Evolutionary conservation across 2,888 invertebrate species (phyloP).

Genomic region (Iphiclides podalirius): DNA sequence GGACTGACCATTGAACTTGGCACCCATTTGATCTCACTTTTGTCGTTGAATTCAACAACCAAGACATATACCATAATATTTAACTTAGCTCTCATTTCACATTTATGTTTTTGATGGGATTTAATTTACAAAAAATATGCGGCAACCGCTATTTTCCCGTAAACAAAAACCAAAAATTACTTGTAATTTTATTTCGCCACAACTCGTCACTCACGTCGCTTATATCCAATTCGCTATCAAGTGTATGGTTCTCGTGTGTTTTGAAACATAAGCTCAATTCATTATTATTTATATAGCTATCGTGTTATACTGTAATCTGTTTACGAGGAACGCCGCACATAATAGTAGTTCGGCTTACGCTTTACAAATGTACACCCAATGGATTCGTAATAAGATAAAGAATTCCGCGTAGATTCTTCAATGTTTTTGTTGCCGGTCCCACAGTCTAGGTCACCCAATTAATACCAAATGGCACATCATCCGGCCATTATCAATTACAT

Average conservation of each 20-base stretch:
- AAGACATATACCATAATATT: too few relatives aligned
- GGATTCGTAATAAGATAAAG: not conserved
- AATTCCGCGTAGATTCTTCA: too few relatives aligned
- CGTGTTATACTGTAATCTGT: not conserved
- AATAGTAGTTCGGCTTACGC: too few relatives aligned
- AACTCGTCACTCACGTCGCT: not conserved
- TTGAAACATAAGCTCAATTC: not conserved
- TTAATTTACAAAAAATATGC: too few relatives aligned
- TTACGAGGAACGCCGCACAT: not conserved
- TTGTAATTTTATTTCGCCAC: too few relatives aligned
- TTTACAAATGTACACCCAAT: not conserved
- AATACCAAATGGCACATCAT: slow-evolving; percentile 19
- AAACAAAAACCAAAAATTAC: too few relatives aligned
- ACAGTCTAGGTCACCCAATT: slow-evolving; percentile 25
- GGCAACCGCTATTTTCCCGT: too few relatives aligned
- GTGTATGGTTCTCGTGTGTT: not conserved
- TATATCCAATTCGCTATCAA: not conserved
- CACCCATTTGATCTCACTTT: too few relatives aligned
- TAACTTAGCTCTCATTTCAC: too few relatives aligned
- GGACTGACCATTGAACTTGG: too few relatives aligned
- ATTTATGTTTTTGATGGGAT: too few relatives aligned
- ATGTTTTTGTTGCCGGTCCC: not conserved
- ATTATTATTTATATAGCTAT: not conserved
- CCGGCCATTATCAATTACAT: slow-evolving; percentile 23
- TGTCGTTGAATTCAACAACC: too few relatives aligned